phyloP scores from a whole-genome alignment of 2,888 invertebrate genomes.

The Lasioglossum calceatum region DNA sequence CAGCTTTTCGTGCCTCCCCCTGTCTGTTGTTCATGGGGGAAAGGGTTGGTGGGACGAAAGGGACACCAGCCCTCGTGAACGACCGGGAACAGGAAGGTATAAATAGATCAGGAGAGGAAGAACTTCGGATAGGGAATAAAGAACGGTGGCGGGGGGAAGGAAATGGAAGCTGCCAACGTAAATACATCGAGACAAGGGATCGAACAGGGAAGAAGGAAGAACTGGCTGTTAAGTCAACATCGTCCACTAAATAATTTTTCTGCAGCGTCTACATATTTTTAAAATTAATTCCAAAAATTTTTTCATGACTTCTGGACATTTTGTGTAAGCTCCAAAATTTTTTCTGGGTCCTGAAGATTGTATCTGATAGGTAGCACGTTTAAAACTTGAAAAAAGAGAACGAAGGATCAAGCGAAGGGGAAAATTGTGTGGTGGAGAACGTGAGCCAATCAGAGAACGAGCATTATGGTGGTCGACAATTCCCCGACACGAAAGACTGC shows the following conservation, averaged over 20 bases:
- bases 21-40: background rate
- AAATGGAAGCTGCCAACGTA: background rate
- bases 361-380: background rate
- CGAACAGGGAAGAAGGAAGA: background rate
- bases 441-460: background rate
- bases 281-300: background rate
- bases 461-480: slow-evolving; percentile 51
- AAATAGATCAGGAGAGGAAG: slow-evolving; percentile 18
- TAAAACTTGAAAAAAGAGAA: background rate
- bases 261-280: background rate
- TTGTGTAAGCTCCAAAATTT: background rate
- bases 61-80: background rate
- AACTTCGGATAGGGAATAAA: background rate
- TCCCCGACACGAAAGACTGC: background rate
- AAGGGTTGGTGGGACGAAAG: slow-evolving; percentile 3
- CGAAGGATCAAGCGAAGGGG: background rate
- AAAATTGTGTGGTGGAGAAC: background rate
- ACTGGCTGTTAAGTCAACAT: background rate
- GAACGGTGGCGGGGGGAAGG: background rate
- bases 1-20: slow-evolving; percentile 10
- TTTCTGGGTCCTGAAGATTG: background rate
- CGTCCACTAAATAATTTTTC: background rate
- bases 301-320: background rate
- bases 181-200: slow-evolving; percentile 4
- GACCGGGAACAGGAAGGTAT: background rate